phyloP scores from a whole-genome alignment of 2,888 invertebrate species.

The Dermolepida albohirtum region DNA sequence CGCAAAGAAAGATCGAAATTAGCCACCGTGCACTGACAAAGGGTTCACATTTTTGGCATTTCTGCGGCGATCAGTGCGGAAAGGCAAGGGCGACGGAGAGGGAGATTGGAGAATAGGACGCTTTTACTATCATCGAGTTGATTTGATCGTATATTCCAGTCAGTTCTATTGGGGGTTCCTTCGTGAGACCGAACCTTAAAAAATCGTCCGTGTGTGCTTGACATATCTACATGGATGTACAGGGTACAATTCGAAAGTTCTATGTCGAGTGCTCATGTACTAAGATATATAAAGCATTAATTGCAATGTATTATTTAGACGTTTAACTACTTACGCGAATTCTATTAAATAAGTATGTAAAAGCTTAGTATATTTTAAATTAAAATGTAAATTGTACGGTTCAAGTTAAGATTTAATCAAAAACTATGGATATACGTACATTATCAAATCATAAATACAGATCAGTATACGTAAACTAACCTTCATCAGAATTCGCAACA shows the following conservation, averaged over 20 bases:
- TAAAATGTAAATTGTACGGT: too few species aligned
- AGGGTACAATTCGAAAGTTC: slow-evolving; percentile 10
- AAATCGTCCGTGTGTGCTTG: slow-evolving; percentile 43
- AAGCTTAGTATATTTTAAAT: too few species aligned
- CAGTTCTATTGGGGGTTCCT: slow-evolving; percentile 20
- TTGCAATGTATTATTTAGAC: too few species aligned
- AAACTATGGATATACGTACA: too few species aligned
- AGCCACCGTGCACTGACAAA: slow-evolving; percentile 49
- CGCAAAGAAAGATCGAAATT: slow-evolving; percentile 19
- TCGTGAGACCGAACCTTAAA: slow-evolving; percentile 21
- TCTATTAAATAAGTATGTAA: too few species aligned
- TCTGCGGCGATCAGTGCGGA: slow-evolving; percentile 36
- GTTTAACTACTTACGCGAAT: too few species aligned
- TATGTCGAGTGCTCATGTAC: neutral
- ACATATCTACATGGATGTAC: slow-evolving; percentile 13
- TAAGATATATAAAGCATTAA: neutral
- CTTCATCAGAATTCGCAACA: too few species aligned
- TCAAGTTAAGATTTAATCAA: too few species aligned
- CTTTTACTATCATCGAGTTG: slow-evolving; percentile 39
- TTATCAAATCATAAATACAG: too few species aligned
- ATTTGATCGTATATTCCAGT: slow-evolving; percentile 46
- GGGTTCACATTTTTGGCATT: slow-evolving; percentile 62
- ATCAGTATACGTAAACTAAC: too few species aligned
- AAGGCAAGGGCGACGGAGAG: neutral
- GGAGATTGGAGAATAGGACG: slow-evolving; percentile 3